Base-by-base conservation (phyloP, 2,113 vertebrate species). In the Charina bottae region DNA sequence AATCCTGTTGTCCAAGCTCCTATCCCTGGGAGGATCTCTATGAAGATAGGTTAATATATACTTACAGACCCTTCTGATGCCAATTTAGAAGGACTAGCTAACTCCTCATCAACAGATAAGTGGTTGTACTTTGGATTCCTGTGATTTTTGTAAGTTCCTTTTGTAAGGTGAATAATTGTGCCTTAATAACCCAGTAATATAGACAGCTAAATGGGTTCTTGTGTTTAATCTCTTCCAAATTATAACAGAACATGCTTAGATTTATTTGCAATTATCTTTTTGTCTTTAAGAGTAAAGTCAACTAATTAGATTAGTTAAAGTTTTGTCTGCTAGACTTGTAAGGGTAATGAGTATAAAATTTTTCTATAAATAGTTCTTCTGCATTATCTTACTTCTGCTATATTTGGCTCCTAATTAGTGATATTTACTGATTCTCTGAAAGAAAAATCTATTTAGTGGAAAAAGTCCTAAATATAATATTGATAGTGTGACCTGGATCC, bases 311-410 rank as follows among this genome's bases (percentile, higher is more conserved):
- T 19, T 93, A 60, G 84, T 83, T 13, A 96, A 89, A 62, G 85
- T 93, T 26, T 1, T 68, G 53, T 94, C 87, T 95, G 87, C 84
- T 93, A 85, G 86, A 93, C n/a, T 94, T 92, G 91, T 92, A 92
- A 37, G 33, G 95, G 89, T 84, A 55, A 91, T 93, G 93, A 94
- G 95, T 88, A 72, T 89, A 96, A 96, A 90, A 93, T 94, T 96
- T 96, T 95, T 96, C 95, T 90, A 92, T 87, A 96, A 95, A 96
- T 94, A 96, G 91, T 11, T 0, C 37, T 42, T 88, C 92, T 93
- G 92, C 94, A 94, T 96, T 92, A 94, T 92, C 88, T 90, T 78
- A 90, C 21, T 94, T 95, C 83, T 94, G 85, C 92, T 96, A 95
- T 96, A 96, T 93, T 90, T 94, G 95, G 90, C 94, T 95, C 60